Base-by-base conservation (phyloP, 2,797 vertebrate species). In the Anas georgica region DNA sequence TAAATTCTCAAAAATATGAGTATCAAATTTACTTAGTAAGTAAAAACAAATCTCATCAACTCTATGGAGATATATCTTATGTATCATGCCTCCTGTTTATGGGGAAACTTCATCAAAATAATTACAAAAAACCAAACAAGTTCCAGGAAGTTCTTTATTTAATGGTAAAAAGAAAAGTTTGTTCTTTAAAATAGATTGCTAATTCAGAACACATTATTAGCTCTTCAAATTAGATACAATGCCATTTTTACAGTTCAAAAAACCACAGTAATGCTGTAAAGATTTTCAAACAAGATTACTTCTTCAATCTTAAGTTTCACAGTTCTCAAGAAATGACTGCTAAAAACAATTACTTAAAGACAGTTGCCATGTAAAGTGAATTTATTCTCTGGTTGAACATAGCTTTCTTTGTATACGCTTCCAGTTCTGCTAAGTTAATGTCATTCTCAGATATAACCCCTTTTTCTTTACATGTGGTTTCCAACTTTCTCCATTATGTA, bases 121-220 rank as follows among this genome's bases (percentile, higher is more conserved):
- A 95, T 1, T 26, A 41, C 64, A 77, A 86, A 86, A 86, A 52
- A 25, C 17, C 37, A 91, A 46, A 46, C 14, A 56, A 25, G 14
- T 83, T 95, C 83, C 41, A 73, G 39, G 12, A 90, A 82, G 22
- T 21, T 85, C 83, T 97, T 97, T 97, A 96, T 96, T 97, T 83
- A 50, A 77, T 37, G 43, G 29, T 92, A 91, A 94, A 95, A 93
- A 16, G 62, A 75, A 23, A 66, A 74, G 41, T 93, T 96, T 97
- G 92, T 96, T 96, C 95, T 93, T 95, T 62, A 74, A 90, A 88
- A 56, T 12, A 76, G 45, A 54, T 70, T 29, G 9, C 48, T 85
- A 90, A 55, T 82, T 86, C 45, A 58, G 83, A 72, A 64, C 6
- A 2, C 13, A 35, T 46, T 50, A 55, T 9, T 88, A 91, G 86